Evolutionary conservation across 2,797 vertebrate species (phyloP).

Genomic region (Tympanoctomys barrerae): DNA sequence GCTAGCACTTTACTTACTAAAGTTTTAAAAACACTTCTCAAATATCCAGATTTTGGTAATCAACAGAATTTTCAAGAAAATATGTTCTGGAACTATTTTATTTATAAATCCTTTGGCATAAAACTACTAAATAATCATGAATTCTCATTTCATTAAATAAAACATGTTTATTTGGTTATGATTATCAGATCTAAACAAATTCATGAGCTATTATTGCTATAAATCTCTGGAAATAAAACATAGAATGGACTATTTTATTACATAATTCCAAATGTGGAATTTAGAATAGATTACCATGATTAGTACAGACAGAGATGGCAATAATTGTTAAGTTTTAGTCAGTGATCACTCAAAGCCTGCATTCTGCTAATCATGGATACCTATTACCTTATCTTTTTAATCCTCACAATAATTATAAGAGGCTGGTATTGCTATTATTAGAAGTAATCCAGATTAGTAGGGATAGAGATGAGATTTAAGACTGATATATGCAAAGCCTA

Average conservation of each 20-base stretch:
- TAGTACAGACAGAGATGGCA: not conserved
- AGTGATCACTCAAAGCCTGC: not conserved
- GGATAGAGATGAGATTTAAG: not conserved
- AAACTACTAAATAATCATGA: not conserved
- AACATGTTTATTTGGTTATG: not conserved
- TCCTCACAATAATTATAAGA: not conserved
- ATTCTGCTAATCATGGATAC: not conserved
- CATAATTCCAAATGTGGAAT: not conserved
- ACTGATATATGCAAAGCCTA: not conserved
- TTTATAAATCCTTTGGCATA: not conserved
- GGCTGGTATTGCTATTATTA: not conserved
- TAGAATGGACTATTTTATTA: not conserved
- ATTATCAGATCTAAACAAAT: not conserved
- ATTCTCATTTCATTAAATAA: not conserved
- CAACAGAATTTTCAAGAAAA: not conserved
- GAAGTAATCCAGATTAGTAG: not conserved
- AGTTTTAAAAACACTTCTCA: not conserved
- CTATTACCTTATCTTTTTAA: not conserved
- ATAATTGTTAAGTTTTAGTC: not conserved
- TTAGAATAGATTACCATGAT: not conserved
- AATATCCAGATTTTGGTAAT: not conserved
- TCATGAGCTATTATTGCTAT: not conserved
- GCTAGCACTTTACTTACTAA: slow-evolving; percentile 8
- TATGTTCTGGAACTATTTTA: not conserved
- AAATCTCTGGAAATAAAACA: not conserved